A percentile compares a stretch with the other conserved stretches of the same genome.
These are phyloP conservation scores for Rhabdomys dilectus DNA, from an alignment of 2,113 vertebrate genomes.

Conservation along the genomic window DNA sequence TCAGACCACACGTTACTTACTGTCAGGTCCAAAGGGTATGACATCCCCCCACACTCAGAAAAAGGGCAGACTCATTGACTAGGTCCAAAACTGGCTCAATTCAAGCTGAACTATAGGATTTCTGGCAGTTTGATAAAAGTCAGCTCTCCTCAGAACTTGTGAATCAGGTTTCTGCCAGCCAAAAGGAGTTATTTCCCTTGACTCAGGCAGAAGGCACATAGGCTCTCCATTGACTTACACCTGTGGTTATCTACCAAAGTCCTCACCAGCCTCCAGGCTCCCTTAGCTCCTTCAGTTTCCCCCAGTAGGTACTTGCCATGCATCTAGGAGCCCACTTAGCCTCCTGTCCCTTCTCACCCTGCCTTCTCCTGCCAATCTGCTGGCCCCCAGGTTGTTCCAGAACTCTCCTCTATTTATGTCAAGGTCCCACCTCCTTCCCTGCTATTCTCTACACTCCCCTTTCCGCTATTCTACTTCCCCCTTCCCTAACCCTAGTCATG, in stretches of 20 bases:
- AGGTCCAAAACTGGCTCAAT: neutral
- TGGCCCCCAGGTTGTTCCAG: neutral
- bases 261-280: neutral
- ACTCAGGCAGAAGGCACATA: neutral
- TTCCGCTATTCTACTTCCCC: neutral
- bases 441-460: neutral
- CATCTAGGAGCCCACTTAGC: neutral
- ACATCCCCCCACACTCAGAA: too few relatives aligned
- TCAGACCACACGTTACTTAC: neutral
- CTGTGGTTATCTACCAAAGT: neutral
- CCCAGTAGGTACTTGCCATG: neutral
- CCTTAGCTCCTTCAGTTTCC: neutral
- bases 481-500: neutral
- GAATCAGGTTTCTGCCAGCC: neutral
- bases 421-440: neutral
- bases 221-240: neutral
- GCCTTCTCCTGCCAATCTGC: too few relatives aligned
- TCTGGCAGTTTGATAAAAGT: neutral
- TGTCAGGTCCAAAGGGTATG: neutral
- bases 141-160: neutral
- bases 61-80: neutral
- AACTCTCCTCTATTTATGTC: neutral
- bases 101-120: neutral
- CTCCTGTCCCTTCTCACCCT: neutral
- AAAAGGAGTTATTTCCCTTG: neutral